Evolutionary conservation across 2,797 vertebrate genomes (phyloP).

Genomic region (Remorina albescens): DNA sequence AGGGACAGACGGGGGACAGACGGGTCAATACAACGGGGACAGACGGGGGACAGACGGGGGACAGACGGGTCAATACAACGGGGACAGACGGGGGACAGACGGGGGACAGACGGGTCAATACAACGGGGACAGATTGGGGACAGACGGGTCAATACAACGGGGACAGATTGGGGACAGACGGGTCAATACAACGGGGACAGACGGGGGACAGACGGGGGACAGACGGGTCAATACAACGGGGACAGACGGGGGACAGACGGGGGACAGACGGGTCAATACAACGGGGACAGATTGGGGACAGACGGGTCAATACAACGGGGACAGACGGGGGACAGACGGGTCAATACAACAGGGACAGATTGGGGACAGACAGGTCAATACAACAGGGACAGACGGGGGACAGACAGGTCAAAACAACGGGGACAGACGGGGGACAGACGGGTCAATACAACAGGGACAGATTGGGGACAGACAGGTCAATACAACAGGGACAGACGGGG

Average conservation of each 20-base stretch:
- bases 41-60: too few relatives aligned
- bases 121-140: too few relatives aligned
- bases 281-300: too few relatives aligned
- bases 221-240: neutral
- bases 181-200: conserved; percentile 12
- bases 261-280: neutral
- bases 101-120: neutral
- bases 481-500: too few relatives aligned
- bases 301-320: neutral
- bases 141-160: neutral
- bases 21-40: neutral
- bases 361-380: neutral
- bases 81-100: too few relatives aligned
- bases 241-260: too few relatives aligned
- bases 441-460: conserved; percentile 12
- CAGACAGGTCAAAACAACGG: neutral
- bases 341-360: too few relatives aligned
- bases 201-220: too few relatives aligned
- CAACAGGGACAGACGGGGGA: too few relatives aligned
- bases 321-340: neutral
- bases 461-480: neutral
- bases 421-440: too few relatives aligned
- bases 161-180: too few relatives aligned
- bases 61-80: neutral
- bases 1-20: too few relatives aligned